Percentiles rank a stretch among this genome's conserved stretches.
Evolutionary conservation across 2,888 invertebrate species (phyloP).

Genomic region (Acronicta aceris): DNA sequence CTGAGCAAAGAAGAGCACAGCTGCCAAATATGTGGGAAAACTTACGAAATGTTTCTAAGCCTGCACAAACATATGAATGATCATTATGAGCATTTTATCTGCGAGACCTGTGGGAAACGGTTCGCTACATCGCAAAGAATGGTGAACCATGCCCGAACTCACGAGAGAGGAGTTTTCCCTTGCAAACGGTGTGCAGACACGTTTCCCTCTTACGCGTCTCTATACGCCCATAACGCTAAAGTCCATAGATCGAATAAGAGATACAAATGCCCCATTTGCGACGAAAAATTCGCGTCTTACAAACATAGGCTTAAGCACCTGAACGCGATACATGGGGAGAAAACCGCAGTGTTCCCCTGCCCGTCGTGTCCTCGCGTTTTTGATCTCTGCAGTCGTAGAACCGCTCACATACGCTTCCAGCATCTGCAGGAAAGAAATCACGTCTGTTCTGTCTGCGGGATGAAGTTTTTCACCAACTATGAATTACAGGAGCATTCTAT

Average conservation of each 20-base stretch:
- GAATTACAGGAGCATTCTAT: constrained; percentile 88
- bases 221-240: constrained; percentile 80
- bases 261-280: constrained; percentile 85
- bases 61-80: constrained; percentile 86
- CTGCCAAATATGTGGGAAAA: constrained; percentile 82
- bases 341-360: constrained; percentile 80
- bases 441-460: constrained; percentile 84
- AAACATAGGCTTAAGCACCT: constrained; percentile 81
- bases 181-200: constrained; percentile 79
- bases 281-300: constrained; percentile 83
- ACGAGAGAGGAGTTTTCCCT: constrained; percentile 77
- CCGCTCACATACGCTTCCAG: constrained; percentile 80
- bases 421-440: constrained; percentile 85
- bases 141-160: constrained; percentile 80
- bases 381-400: constrained; percentile 80
- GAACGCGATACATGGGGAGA: constrained; percentile 78
- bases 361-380: constrained; percentile 82
- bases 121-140: constrained; percentile 82
- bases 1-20: constrained; percentile 77
- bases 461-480: constrained; percentile 88
- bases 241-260: constrained; percentile 79
- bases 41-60: constrained; percentile 82
- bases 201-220: constrained; percentile 73
- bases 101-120: constrained; percentile 83
- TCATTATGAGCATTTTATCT: constrained; percentile 83